These are phyloP conservation scores for Onychostoma macrolepis DNA, from an alignment of 2,113 vertebrate species.

Conservation along the genomic window DNA sequence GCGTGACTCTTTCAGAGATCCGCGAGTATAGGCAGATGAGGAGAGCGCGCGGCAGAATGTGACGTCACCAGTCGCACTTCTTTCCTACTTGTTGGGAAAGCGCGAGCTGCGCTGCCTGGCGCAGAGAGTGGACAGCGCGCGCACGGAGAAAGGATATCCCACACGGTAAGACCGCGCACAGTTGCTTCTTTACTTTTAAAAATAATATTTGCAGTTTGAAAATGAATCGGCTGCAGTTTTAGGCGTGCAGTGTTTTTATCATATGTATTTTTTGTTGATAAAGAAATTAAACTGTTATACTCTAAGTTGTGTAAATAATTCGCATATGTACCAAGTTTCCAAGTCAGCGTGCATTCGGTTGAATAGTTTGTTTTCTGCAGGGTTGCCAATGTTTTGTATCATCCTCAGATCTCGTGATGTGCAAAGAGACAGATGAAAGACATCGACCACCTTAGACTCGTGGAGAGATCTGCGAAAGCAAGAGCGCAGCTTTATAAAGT, in stretches of 20 bases:
- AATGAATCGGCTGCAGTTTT: not conserved
- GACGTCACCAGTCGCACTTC: slow-evolving; percentile 56
- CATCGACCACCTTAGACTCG: not conserved
- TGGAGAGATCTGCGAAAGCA: not conserved
- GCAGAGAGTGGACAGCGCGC: slow-evolving; percentile 11
- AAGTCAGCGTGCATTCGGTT: not conserved
- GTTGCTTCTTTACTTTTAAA: not conserved
- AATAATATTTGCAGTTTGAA: not conserved
- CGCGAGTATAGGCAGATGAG: not conserved
- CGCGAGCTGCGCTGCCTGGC: slow-evolving; percentile 26
- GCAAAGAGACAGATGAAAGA: slow-evolving; percentile 30
- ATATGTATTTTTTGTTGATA: not conserved
- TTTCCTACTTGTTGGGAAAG: slow-evolving; percentile 47
- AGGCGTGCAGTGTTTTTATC: not conserved
- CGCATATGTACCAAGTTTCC: not conserved
- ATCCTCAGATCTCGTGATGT: slow-evolving; percentile 45
- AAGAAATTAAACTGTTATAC: not conserved
- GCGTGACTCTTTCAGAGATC: not conserved
- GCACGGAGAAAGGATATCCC: not conserved
- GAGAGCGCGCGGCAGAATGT: slow-evolving; percentile 14
- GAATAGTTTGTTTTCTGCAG: not conserved
- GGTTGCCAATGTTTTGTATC: not conserved
- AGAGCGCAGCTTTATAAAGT: slow-evolving; percentile 16
- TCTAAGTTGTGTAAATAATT: not conserved
- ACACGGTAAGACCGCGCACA: slow-evolving; percentile 49